These are phyloP conservation scores for Falco naumanni DNA, from an alignment of 2,797 vertebrate genomes.

Conservation along the genomic window DNA sequence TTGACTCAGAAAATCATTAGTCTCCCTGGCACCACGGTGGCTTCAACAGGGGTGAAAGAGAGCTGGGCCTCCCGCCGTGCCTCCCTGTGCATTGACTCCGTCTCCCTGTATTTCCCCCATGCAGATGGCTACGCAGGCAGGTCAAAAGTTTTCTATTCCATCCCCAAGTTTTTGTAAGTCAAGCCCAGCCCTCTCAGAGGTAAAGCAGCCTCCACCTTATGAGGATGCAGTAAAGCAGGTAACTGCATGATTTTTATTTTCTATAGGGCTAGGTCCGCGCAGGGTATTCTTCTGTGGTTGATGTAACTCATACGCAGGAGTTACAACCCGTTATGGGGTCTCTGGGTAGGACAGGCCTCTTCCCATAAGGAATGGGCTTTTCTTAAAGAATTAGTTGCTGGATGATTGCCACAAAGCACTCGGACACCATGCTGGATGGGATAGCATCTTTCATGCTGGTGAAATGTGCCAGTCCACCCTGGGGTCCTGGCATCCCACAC, in stretches of 20 bases:
- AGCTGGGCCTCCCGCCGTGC: accelerated
- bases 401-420: neutral
- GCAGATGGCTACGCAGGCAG: slow-evolving; percentile 88
- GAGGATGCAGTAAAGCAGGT: slow-evolving; percentile 97
- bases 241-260: slow-evolving; percentile 64
- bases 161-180: slow-evolving; percentile 88
- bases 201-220: slow-evolving; percentile 93
- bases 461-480: neutral
- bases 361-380: neutral
- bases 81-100: neutral
- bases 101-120: slow-evolving; percentile 77
- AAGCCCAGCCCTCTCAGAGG: slow-evolving; percentile 85
- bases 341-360: neutral
- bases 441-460: neutral
- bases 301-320: neutral
- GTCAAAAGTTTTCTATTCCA: slow-evolving; percentile 87
- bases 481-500: neutral
- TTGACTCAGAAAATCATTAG: neutral
- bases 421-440: neutral
- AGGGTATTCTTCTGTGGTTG: neutral
- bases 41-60: neutral
- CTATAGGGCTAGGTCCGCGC: neutral
- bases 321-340: accelerated
- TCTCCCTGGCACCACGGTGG: neutral
- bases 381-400: neutral